Conservation (phyloP, 30 jellyfish, hydroid and myxozoan genomes). For the Pseudorhiza aurosa region DNA sequence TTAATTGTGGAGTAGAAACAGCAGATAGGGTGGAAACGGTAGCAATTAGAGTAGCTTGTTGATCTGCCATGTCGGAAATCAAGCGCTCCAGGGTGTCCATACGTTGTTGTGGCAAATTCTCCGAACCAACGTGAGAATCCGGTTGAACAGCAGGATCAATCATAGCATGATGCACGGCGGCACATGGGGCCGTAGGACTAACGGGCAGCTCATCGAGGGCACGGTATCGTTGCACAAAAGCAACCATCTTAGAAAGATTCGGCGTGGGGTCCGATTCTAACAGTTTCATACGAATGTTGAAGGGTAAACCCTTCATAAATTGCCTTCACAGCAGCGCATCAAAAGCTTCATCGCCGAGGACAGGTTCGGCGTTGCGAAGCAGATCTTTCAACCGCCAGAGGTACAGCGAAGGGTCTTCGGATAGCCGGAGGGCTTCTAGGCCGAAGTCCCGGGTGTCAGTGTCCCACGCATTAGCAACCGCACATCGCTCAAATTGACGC, state of each 20-base stretch:
- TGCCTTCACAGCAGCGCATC: slow-evolving; percentile 24
- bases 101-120: slow-evolving; percentile 12
- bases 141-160: slow-evolving; percentile 3
- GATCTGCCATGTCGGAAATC: slow-evolving; percentile 33
- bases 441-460: slow-evolving; percentile 39
- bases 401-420: slow-evolving; percentile 40
- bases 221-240: slow-evolving; percentile 40
- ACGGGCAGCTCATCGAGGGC: slow-evolving; percentile 33
- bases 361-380: slow-evolving; percentile 58
- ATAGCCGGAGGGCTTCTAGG: slow-evolving; percentile 31
- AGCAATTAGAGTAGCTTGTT: slow-evolving; percentile 10
- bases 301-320: slow-evolving; percentile 28
- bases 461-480: slow-evolving; percentile 41
- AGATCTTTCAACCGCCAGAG: slow-evolving; percentile 47
- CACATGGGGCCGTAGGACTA: slow-evolving; percentile 39
- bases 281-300: slow-evolving; percentile 18
- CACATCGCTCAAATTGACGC: slow-evolving; percentile 58
- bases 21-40: slow-evolving; percentile 19
- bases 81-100: slow-evolving; percentile 12
- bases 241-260: slow-evolving; percentile 30
- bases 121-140: background rate
- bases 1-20: slow-evolving; percentile 3
- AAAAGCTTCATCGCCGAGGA: slow-evolving; percentile 27
- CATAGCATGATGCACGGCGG: background rate
- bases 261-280: slow-evolving; percentile 55